Percentiles rank a stretch among this genome's conserved stretches.
phyloP scores from a whole-genome alignment of 2,888 invertebrate genomes.

The Volucella zonaria region DNA sequence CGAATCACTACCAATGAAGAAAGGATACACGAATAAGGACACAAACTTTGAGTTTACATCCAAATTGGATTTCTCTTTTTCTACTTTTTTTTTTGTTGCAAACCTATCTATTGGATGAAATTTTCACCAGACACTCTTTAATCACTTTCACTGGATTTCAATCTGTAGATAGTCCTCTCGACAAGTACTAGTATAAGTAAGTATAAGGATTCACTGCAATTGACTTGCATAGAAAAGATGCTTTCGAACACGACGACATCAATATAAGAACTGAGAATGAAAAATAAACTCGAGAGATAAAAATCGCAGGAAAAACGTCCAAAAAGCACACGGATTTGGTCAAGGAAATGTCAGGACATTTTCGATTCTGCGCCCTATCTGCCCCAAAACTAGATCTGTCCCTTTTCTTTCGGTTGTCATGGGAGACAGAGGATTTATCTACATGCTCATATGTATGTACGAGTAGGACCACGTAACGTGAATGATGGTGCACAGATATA shows the following conservation, averaged over 20 bases:
- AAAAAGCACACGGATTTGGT: conserved; percentile 22
- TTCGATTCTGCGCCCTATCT: conserved; percentile 40
- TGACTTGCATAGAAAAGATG: conserved; percentile 7
- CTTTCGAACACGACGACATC: conserved; percentile 46
- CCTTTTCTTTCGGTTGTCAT: neutral
- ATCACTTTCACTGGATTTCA: conserved; percentile 42
- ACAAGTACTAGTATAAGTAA: neutral
- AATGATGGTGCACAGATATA: neutral
- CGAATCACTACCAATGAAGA: neutral
- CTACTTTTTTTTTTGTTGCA: neutral
- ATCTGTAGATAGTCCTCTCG: neutral
- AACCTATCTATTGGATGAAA: neutral
- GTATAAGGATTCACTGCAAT: neutral
- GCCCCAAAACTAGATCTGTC: neutral
- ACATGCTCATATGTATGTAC: no score
- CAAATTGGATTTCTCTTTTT: conserved; percentile 12
- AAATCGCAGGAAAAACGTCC: conserved; percentile 7
- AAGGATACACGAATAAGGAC: neutral
- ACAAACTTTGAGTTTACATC: conserved; percentile 28
- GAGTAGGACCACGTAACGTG: neutral
- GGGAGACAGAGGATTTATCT: neutral
- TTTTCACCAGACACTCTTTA: conserved; percentile 9
- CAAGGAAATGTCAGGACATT: conserved; percentile 52
- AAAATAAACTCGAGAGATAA: conserved; percentile 11
- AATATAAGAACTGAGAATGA: conserved; percentile 50